Conservation (phyloP, 2,797 vertebrate species). For the Acestrorhynchus altus region DNA sequence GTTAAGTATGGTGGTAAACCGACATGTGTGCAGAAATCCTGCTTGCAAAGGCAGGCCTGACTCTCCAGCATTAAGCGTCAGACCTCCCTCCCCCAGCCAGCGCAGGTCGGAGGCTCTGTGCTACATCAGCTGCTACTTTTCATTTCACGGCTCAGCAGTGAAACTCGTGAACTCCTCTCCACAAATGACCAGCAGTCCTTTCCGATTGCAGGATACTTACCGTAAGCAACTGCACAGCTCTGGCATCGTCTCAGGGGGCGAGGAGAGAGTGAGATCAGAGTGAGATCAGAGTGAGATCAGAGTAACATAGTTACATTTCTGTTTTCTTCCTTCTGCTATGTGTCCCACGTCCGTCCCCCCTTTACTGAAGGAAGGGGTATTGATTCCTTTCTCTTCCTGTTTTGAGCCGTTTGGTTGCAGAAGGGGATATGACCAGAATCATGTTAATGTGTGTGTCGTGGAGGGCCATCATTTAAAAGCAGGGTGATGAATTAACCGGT, state of each 20-base stretch:
- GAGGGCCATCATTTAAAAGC: conserved; percentile 30
- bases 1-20: not conserved
- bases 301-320: not conserved
- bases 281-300: not conserved
- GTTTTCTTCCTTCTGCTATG: conserved; percentile 7
- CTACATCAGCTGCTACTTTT: conserved; percentile 80
- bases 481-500: conserved; percentile 49
- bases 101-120: conserved; percentile 60
- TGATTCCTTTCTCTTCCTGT: conserved; percentile 18
- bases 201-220: conserved; percentile 59
- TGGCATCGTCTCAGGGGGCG: conserved; percentile 31
- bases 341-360: not conserved
- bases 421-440: not conserved
- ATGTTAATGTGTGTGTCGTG: not conserved
- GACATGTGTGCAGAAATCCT: conserved; percentile 21
- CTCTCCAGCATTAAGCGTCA: conserved; percentile 31
- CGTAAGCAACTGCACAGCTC: conserved; percentile 42
- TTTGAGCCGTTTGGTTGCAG: conserved; percentile 4
- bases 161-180: conserved; percentile 75
- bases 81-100: conserved; percentile 65
- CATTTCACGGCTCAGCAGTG: conserved; percentile 83
- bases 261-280: not conserved
- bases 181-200: conserved; percentile 63
- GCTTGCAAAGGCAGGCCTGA: conserved; percentile 38
- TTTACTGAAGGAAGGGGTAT: not conserved